Conservation (phyloP, 2,797 vertebrate species). For the Sitta carolinensis region DNA sequence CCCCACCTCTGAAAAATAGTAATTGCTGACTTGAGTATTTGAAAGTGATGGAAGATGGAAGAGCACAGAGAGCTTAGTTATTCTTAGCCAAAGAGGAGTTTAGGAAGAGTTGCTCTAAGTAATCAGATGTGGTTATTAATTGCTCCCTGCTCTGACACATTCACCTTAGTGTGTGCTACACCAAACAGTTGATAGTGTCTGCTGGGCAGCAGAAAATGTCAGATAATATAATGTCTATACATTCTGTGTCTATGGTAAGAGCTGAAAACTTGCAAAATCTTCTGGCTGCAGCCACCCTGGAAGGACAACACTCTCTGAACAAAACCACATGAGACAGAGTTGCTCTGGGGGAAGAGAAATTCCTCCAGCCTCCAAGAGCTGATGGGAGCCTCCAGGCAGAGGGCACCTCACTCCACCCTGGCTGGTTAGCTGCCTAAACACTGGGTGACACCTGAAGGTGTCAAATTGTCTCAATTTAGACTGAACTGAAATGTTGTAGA, state of each 20-base stretch:
- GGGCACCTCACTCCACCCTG: not conserved
- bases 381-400: not conserved
- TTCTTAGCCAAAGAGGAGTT: not conserved
- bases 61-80: not conserved
- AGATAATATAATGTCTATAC: not conserved
- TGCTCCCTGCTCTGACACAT: not conserved
- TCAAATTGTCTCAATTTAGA: not conserved
- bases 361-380: not conserved
- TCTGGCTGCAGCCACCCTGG: not conserved
- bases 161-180: not conserved
- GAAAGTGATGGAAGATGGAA: not conserved
- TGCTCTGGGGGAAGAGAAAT: not conserved
- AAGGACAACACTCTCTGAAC: not conserved
- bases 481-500: not conserved
- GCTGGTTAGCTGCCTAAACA: not conserved
- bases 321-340: accelerated
- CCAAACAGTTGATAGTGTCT: not conserved
- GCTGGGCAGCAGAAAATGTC: not conserved
- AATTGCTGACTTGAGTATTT: not conserved
- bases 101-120: not conserved
- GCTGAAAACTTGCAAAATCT: not conserved
- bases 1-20: not conserved
- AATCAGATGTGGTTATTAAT: slow-evolving; percentile 3
- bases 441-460: not conserved
- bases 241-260: not conserved